A percentile compares a stretch with the other conserved stretches of the same genome.
Evolutionary conservation across 2,113 vertebrate species (phyloP).

Genomic region (Globicephala melas): DNA sequence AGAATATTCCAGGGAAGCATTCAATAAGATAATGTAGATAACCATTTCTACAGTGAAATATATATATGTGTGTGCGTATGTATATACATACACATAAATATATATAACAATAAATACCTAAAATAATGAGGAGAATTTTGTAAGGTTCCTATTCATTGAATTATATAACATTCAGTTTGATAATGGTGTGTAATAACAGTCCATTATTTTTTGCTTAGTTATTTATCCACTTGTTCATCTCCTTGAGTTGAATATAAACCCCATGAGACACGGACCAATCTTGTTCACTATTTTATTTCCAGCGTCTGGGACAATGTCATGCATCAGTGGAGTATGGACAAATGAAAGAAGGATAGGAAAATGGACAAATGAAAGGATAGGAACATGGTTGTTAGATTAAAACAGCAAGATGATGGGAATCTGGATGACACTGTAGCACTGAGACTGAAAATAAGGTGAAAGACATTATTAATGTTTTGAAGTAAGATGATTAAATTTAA

Average conservation of each 20-base stretch:
- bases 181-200: neutral
- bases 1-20: neutral
- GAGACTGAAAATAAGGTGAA: neutral
- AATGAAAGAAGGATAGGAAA: neutral
- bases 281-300: neutral
- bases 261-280: neutral
- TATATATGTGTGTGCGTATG: neutral
- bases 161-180: neutral
- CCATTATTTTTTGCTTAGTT: neutral
- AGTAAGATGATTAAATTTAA: neutral
- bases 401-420: neutral
- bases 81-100: neutral
- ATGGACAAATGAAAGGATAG: neutral
- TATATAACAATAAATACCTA: neutral
- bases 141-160: neutral
- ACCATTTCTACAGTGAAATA: neutral
- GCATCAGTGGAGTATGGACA: neutral
- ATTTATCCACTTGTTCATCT: neutral
- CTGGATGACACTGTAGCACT: neutral
- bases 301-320: neutral
- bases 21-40: neutral
- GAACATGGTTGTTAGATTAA: neutral
- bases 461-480: neutral
- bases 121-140: neutral
- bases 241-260: neutral